Evolutionary conservation across 2,888 invertebrate genomes (phyloP), one percentile per base, ranked within the genome.

Genomic region (Lordiphosa andalusiaca): DNA sequence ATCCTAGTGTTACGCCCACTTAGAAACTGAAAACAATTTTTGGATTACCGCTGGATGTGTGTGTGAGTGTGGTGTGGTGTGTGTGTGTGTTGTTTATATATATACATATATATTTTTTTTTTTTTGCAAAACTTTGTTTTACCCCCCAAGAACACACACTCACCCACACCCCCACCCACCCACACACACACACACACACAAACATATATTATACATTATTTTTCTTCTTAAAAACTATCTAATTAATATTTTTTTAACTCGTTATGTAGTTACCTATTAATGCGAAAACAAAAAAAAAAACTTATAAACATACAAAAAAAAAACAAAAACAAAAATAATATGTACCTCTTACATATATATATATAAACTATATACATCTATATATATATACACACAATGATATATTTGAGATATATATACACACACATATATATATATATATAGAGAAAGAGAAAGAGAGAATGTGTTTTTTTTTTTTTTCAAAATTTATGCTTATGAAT

Each of bases 211-310:
- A 57, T 44, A 25, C 23, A 19, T 23, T 12, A 53, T 53, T 41
- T 53, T 53, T 41, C 48, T 37, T 46, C 52, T 44, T 56, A 16
- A 16, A 64, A 30, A 50, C 35, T 63, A 68, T 74, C 64, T 61
- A 65, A 58, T 64, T 57, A 55, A 30, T 30, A 10, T 30, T 30
- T 30, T 80, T 80, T 80, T 67, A 83, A 78, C 63, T 76, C 77
- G 77, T 77, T 83, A 77, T 83, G 76, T 78, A 75, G 77, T 83
- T 78, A 80, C 73, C 59, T 77, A 67, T 82, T 74, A 82, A 75
- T 72, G 60, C 58, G 53, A 49, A 54, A 10, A 38, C 38, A 52
- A 61, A 52, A 49, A 54, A 10, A 38, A 42, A 52, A 61, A 52
- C 50, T 51, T 36, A 51, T 35, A 19, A 21, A 59, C 53, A 41